Conservation (phyloP, 2,113 vertebrate species). For the Aldabrachelys gigantea region DNA sequence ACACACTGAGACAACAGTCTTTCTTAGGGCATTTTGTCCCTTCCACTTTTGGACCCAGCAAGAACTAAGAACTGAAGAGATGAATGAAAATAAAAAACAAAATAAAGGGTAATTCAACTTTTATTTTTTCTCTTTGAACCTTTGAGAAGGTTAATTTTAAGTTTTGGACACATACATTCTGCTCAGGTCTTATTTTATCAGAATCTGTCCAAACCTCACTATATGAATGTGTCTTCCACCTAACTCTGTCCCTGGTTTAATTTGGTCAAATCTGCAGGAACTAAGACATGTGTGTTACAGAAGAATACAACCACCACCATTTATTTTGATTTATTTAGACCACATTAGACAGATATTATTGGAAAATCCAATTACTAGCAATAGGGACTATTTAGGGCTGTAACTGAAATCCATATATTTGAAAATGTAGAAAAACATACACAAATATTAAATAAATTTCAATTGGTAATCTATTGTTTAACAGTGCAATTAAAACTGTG, state of each 20-base stretch:
- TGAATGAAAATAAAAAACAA: background rate
- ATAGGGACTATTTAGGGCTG: background rate
- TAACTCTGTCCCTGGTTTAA: background rate
- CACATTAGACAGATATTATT: background rate
- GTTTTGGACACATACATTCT: background rate
- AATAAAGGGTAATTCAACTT: background rate
- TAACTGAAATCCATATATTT: too few species aligned
- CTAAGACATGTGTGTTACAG: background rate
- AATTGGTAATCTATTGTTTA: too few species aligned
- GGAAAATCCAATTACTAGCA: background rate
- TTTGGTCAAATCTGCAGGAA: background rate
- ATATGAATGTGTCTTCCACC: background rate
- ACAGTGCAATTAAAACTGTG: too few species aligned
- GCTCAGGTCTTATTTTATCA: background rate
- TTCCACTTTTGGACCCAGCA: background rate
- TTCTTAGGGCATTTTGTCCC: background rate
- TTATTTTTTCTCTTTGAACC: background rate
- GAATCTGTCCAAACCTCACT: background rate
- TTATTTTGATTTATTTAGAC: background rate
- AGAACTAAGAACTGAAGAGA: background rate
- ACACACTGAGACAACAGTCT: background rate
- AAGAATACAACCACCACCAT: background rate
- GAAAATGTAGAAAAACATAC: too few species aligned
- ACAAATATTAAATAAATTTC: too few species aligned
- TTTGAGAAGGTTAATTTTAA: background rate